Percentiles rank a stretch among this genome's conserved stretches.
Conservation (phyloP, 1,140 invertebrate genomes). For the Drosophila takahashii region DNA sequence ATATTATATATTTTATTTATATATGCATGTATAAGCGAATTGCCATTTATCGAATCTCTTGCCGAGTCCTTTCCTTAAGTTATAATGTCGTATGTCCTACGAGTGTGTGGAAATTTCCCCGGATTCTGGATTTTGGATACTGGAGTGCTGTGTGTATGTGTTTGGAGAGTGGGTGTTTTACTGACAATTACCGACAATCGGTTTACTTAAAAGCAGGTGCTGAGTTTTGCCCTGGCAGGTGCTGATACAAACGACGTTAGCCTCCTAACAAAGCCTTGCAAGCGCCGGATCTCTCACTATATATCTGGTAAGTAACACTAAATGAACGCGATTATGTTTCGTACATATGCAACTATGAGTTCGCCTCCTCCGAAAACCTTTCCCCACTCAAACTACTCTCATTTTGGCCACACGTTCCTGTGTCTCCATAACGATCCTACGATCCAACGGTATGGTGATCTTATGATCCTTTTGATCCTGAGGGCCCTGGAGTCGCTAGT, state of each 20-base stretch:
- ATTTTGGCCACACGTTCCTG: constrained; percentile 40
- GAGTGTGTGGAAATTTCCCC: constrained; percentile 53
- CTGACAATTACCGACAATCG: constrained; percentile 16
- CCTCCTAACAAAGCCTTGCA: constrained; percentile 48
- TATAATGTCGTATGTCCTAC: constrained; percentile 65
- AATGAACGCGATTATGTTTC: constrained; percentile 45
- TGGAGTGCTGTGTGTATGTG: constrained; percentile 13
- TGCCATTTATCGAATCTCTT: constrained; percentile 47
- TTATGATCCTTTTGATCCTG: not conserved
- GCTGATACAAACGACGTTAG: constrained; percentile 43
- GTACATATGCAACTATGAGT: constrained; percentile 49
- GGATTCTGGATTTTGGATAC: constrained; percentile 22
- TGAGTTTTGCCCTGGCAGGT: constrained; percentile 37
- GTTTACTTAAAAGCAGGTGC: constrained; percentile 47
- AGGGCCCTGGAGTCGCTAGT: constrained; percentile 18
- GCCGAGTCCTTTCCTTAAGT: constrained; percentile 53
- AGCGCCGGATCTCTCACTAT: constrained; percentile 40
- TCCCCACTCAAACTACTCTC: constrained; percentile 21
- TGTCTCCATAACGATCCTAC: not conserved
- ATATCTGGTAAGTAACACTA: constrained; percentile 47
- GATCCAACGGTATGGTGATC: not conserved
- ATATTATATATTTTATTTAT: constrained; percentile 65
- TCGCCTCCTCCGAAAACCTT: constrained; percentile 3
- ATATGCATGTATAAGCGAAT: constrained; percentile 61
- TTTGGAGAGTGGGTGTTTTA: constrained; percentile 18